Conservation (phyloP, 2,113 vertebrate species). For the Lophius piscatorius region DNA sequence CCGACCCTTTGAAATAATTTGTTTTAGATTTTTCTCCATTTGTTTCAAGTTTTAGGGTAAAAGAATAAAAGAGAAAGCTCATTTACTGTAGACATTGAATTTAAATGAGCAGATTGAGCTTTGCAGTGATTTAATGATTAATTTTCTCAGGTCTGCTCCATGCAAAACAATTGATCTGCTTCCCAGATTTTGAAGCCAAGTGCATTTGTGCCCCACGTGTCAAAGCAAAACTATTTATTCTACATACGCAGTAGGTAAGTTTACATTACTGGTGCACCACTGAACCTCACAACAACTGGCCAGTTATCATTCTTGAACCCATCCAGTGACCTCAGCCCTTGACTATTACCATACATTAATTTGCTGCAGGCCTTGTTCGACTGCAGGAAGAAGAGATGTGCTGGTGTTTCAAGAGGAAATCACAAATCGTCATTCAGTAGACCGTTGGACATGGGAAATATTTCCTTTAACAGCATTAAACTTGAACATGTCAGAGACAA, state of each 20-base stretch:
- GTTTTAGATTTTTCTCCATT: conserved; percentile 63
- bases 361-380: conserved; percentile 1
- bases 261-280: conserved; percentile 15
- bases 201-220: conserved; percentile 20
- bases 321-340: conserved; percentile 31
- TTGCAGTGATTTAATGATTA: conserved; percentile 69
- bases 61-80: conserved; percentile 48
- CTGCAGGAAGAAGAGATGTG: conserved; percentile 14
- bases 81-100: conserved; percentile 60
- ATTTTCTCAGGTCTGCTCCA: conserved; percentile 55
- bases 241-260: not conserved
- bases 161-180: conserved; percentile 47
- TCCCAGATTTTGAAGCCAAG: conserved; percentile 26
- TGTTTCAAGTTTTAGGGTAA: conserved; percentile 64
- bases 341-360: conserved; percentile 35
- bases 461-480: conserved; percentile 9
- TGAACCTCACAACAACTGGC: conserved; percentile 23
- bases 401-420: conserved; percentile 21
- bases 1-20: conserved; percentile 71
- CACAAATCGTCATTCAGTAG: conserved; percentile 31
- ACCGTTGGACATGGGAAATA: conserved; percentile 11
- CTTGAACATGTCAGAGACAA: conserved; percentile 47
- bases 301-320: conserved; percentile 48
- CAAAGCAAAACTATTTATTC: conserved; percentile 13
- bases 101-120: conserved; percentile 57